Conservation (phyloP, 2,113 vertebrate genomes). For the Chloebia gouldiae region DNA sequence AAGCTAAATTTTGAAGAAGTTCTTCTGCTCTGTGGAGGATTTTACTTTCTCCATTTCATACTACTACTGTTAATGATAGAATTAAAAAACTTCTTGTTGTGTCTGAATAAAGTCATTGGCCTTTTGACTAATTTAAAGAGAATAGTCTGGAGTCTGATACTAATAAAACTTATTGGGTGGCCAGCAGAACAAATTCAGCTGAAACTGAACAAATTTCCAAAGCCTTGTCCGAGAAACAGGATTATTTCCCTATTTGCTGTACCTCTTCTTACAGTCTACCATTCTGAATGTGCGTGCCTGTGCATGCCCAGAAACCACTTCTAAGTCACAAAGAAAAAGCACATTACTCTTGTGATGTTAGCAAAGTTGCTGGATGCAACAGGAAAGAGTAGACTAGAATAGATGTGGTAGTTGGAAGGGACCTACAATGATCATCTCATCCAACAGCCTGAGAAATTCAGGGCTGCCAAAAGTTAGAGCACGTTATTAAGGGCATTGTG, state of each 20-base stretch:
- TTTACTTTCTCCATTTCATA: conserved; percentile 17
- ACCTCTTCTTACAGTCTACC: neutral
- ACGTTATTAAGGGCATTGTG: neutral
- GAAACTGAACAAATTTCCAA: conserved; percentile 24
- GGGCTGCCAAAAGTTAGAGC: neutral
- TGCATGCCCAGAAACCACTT: neutral
- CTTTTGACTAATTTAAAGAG: conserved; percentile 25
- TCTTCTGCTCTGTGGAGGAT: neutral
- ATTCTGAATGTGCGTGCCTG: neutral
- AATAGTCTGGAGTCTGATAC: conserved; percentile 40
- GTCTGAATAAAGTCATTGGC: conserved; percentile 5
- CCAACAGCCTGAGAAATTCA: neutral
- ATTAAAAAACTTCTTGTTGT: neutral
- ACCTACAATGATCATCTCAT: neutral
- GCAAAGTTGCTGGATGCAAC: neutral
- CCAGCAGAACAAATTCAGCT: neutral
- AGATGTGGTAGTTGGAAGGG: neutral
- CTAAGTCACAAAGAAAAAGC: neutral
- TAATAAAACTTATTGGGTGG: conserved; percentile 60
- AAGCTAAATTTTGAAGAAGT: neutral
- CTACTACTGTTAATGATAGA: neutral
- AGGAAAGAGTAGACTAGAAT: neutral
- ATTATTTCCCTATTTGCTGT: neutral
- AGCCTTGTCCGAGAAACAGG: neutral
- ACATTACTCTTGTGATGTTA: neutral